Conservation (phyloP, 2,113 vertebrate genomes). For the Oryctolagus cuniculus region DNA sequence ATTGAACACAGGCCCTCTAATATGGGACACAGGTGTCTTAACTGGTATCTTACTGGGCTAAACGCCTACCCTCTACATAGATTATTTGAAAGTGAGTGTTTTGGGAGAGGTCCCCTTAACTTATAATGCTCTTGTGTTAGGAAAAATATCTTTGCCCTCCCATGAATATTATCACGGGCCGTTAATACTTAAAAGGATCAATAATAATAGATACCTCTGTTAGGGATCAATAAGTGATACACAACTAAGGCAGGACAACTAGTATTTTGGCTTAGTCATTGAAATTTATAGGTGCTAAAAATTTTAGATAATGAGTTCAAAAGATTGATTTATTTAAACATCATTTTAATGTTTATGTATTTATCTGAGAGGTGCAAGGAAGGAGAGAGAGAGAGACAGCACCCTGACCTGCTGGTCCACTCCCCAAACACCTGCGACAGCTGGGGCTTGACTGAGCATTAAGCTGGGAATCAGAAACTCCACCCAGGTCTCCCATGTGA, state of each 20-base stretch:
- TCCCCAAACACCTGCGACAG: too few species aligned
- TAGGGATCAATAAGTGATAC: background rate
- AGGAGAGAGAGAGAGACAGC: too few species aligned
- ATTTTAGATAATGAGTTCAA: conserved; percentile 35
- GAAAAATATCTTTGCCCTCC: background rate
- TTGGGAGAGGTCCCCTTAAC: background rate
- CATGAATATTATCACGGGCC: background rate
- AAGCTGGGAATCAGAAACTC: too few species aligned
- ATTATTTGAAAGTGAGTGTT: conserved; percentile 18
- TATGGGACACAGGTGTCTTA: too few species aligned
- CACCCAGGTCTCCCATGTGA: too few species aligned
- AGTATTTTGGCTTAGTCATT: background rate
- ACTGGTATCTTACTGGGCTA: too few species aligned
- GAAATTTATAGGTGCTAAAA: conserved; percentile 23
- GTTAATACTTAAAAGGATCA: background rate
- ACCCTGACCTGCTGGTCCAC: too few species aligned
- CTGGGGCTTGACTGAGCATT: too few species aligned
- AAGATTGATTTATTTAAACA: background rate
- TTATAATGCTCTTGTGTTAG: background rate
- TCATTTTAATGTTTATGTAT: too few species aligned
- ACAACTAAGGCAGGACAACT: background rate
- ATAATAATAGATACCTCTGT: background rate
- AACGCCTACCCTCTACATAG: background rate
- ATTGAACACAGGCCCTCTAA: too few species aligned
- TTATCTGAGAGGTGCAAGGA: too few species aligned